A percentile compares a stretch with the other conserved stretches of the same genome.
Evolutionary conservation across 2,888 invertebrate species (phyloP).

Genomic region (Eupithecia subumbrata): DNA sequence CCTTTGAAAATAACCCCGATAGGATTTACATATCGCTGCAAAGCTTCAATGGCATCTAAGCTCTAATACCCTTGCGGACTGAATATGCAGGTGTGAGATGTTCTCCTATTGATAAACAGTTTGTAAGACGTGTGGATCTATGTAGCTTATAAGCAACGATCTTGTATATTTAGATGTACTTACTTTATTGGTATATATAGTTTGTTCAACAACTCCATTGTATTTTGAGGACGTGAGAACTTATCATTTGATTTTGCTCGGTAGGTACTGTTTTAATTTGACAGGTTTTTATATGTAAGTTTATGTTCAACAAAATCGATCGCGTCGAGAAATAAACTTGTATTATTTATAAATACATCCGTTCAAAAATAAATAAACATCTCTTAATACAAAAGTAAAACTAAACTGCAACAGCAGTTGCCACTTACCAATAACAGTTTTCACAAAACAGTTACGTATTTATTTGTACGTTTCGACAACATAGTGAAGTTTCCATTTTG

Average conservation of each 20-base stretch:
- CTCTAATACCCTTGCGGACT: slow-evolving; percentile 20
- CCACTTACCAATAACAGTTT: slow-evolving; percentile 54
- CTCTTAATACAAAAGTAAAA: slow-evolving; percentile 16
- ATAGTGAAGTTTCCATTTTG: slow-evolving; percentile 79
- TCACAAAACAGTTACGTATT: slow-evolving; percentile 73
- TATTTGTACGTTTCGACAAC: slow-evolving; percentile 77
- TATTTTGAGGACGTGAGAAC: neutral
- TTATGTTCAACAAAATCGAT: neutral
- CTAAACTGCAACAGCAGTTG: slow-evolving; percentile 32
- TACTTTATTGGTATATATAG: neutral
- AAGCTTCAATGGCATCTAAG: slow-evolving; percentile 30
- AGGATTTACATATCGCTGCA: slow-evolving; percentile 26
- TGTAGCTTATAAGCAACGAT: neutral
- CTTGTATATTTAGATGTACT: neutral
- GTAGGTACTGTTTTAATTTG: no score
- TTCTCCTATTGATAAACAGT: slow-evolving; percentile 1
- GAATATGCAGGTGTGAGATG: slow-evolving; percentile 19
- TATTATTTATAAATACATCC: neutral
- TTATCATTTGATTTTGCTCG: neutral
- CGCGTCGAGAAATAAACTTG: neutral
- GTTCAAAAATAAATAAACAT: neutral
- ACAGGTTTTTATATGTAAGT: no score
- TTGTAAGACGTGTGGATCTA: neutral
- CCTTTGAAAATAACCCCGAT: neutral
- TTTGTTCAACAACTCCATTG: neutral